phyloP scores from a whole-genome alignment of 2,113 vertebrate species.

The Tricholaema leucomelas region DNA sequence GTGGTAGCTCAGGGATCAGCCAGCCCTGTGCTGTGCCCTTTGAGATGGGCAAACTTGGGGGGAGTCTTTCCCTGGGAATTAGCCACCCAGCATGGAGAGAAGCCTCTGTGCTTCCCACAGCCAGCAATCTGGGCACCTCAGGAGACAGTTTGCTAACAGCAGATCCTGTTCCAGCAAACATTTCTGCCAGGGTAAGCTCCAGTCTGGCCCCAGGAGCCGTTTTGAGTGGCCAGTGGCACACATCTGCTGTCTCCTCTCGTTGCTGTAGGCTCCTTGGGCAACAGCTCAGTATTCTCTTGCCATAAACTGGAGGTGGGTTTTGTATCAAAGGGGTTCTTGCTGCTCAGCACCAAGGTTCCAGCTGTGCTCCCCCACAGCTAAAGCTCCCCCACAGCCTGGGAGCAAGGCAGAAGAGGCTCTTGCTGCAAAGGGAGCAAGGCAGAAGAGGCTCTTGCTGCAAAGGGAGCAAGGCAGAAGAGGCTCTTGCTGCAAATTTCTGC shows the following conservation, averaged over 20 bases:
- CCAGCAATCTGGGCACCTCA: accelerated
- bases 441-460: background rate
- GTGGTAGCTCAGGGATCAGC: background rate
- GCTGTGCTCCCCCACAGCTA: accelerated
- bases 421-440: too few species aligned
- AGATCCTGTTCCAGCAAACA: accelerated
- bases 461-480: background rate
- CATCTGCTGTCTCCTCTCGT: background rate
- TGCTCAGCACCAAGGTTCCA: background rate
- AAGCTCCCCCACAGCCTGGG: background rate
- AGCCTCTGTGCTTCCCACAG: background rate
- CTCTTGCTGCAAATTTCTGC: background rate
- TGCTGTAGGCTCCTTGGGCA: background rate
- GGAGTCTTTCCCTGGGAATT: background rate
- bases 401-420: background rate
- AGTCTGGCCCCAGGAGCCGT: accelerated
- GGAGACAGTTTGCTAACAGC: background rate
- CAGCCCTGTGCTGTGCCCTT: background rate
- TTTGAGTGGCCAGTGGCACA: background rate
- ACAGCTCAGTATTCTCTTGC: accelerated
- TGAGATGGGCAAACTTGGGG: background rate
- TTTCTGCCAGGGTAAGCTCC: background rate
- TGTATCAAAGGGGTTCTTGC: background rate
- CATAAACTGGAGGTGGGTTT: background rate
- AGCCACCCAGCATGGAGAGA: accelerated